Evolutionary conservation across 2,113 vertebrate species (phyloP), one percentile per base, ranked within the genome.

Genomic region (Bubo blakistoni): DNA sequence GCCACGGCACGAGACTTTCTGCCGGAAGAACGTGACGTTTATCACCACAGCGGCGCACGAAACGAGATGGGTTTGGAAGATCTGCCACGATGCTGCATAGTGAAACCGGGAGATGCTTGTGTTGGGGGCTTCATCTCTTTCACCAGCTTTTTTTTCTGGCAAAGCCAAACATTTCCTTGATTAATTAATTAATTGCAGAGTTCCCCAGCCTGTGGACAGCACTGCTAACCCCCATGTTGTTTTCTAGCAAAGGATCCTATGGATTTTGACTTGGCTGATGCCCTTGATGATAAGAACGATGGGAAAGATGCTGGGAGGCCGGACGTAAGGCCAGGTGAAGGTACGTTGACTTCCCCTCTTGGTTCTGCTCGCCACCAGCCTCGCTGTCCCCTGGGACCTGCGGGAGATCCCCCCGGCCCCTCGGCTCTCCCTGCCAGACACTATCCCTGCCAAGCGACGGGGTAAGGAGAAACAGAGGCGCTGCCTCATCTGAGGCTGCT

Each of bases 181-280:
- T 80, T n/a, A 46, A 29, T 44, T 12, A 47, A 85, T 66, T 36
- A 65, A 42, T 42, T 66, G 9, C 38, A 38, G 59, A 78, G 38
- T 11, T 58, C 26, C 54, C 51, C 30, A 66, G 24, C 11, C 40
- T 36, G 3, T 16, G 46, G 72, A 59, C 49, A 29, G 70, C 9
- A 8, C 38, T 74, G 26, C 63, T 92, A 71, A 96, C 11, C 11
- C 15, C 10, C 0, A 0, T 46, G 30, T 80, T 67, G 13, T 92
- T 84, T 78, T 81, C 77, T 59, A 97, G 96, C 51, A 72, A 96
- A 96, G 70, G 40, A 88, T 89, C 34, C 51, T 52, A 81, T 59
- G 81, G 98, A 97, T 27, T 95, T 99, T 2, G 83, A 98, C 96
- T 98, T 99, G 93, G 22, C 83, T 34, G 99, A 99, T 96, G 99